A percentile compares a stretch with the other conserved stretches of the same genome.
These are phyloP conservation scores for Anthoscopus minutus DNA, from an alignment of 2,113 vertebrate species.

Conservation along the genomic window DNA sequence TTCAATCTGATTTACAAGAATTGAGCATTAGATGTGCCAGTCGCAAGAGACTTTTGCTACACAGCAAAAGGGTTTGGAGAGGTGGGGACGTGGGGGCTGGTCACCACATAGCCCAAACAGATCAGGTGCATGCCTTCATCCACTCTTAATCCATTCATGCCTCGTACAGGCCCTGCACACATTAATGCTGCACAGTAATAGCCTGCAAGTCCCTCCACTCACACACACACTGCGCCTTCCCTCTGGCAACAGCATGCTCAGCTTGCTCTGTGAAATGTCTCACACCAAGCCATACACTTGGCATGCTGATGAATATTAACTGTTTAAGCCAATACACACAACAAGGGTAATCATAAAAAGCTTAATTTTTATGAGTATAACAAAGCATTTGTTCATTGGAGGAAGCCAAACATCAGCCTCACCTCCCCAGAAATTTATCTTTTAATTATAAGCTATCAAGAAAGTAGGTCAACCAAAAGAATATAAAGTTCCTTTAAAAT, in stretches of 20 bases:
- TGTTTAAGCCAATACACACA: neutral
- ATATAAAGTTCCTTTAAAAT: neutral
- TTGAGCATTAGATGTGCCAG: neutral
- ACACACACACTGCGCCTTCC: accelerated
- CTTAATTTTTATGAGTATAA: neutral
- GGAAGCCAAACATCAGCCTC: neutral
- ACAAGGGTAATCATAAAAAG: neutral
- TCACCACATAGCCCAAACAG: neutral
- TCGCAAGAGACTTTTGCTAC: neutral
- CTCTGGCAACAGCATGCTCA: neutral
- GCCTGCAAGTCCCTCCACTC: neutral
- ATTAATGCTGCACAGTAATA: neutral
- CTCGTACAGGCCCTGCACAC: accelerated
- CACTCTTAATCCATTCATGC: neutral
- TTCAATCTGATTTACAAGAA: neutral
- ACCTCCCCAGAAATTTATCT: neutral
- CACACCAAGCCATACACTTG: neutral
- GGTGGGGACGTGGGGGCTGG: neutral
- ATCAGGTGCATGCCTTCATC: neutral
- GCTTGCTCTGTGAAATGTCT: neutral
- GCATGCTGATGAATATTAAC: neutral
- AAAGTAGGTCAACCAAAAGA: neutral
- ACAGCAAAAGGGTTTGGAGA: neutral
- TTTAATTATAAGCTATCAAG: neutral
- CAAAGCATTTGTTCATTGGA: neutral